These are phyloP conservation scores for Ciconia stormi DNA, from an alignment of 2,113 vertebrate species.

Conservation along the genomic window DNA sequence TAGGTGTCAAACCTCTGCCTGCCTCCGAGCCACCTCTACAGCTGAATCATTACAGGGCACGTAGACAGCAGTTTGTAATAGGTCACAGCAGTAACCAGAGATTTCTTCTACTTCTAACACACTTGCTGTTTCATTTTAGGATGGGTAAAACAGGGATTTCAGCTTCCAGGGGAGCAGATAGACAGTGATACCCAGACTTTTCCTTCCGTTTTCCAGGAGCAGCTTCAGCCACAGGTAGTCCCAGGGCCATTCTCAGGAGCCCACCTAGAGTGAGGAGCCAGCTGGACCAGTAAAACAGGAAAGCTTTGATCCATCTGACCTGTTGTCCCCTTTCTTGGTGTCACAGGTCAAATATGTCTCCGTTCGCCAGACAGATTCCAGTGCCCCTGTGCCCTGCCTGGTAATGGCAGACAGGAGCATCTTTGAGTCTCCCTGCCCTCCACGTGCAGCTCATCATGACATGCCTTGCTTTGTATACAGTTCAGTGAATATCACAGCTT, in stretches of 20 bases:
- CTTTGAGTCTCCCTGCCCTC: neutral
- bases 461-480: neutral
- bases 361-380: neutral
- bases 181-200: neutral
- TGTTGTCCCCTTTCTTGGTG: neutral
- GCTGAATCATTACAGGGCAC: neutral
- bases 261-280: neutral
- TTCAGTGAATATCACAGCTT: neutral
- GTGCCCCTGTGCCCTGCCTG: neutral
- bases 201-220: neutral
- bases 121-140: neutral
- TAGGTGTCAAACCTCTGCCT: neutral
- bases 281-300: neutral
- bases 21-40: neutral
- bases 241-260: neutral
- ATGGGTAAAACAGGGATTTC: neutral
- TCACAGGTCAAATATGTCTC: neutral
- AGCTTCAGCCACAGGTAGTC: neutral
- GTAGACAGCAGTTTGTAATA: neutral
- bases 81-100: neutral
- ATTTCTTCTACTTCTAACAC: neutral
- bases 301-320: neutral
- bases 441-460: neutral
- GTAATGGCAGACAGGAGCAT: neutral
- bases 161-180: neutral